These are phyloP conservation scores for Dicentrarchus labrax DNA, from an alignment of 2,113 vertebrate species.

Conservation along the genomic window DNA sequence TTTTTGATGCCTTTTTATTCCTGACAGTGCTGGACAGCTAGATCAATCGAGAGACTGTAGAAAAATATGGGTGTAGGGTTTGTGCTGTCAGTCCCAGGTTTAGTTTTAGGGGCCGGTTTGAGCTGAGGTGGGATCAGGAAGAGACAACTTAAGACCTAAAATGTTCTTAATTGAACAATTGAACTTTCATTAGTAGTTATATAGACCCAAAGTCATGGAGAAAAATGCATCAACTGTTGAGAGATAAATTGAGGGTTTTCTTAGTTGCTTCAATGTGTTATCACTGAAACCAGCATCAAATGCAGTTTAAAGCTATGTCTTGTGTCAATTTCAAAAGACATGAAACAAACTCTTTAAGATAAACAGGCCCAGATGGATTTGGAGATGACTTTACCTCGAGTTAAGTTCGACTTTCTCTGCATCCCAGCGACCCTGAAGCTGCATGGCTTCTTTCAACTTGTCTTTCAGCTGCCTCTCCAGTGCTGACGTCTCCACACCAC, in stretches of 20 bases:
- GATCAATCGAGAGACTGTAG: not conserved
- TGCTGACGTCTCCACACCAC: slow-evolving; percentile 70
- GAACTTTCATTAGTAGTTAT: not conserved
- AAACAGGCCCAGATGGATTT: not conserved
- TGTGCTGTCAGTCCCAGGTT: not conserved
- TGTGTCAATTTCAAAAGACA: not conserved
- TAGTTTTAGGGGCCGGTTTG: not conserved
- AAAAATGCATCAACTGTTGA: not conserved
- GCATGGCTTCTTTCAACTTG: slow-evolving; percentile 85
- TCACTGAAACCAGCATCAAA: not conserved
- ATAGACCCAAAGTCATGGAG: not conserved
- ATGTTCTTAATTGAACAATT: not conserved
- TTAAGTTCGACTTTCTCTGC: slow-evolving; percentile 87
- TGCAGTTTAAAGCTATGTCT: too few species aligned
- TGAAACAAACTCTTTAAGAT: not conserved
- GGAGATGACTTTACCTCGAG: slow-evolving; percentile 82
- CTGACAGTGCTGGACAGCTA: not conserved
- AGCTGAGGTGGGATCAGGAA: not conserved
- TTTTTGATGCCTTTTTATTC: not conserved
- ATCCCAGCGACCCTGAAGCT: slow-evolving; percentile 86
- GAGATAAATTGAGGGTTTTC: not conserved
- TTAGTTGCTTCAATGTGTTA: not conserved
- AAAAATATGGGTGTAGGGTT: not conserved
- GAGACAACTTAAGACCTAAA: not conserved
- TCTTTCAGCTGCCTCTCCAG: slow-evolving; percentile 84